Evolutionary conservation across 2,797 vertebrate genomes (phyloP), one percentile per base, ranked within the genome.

Genomic region (Falco concolor): DNA sequence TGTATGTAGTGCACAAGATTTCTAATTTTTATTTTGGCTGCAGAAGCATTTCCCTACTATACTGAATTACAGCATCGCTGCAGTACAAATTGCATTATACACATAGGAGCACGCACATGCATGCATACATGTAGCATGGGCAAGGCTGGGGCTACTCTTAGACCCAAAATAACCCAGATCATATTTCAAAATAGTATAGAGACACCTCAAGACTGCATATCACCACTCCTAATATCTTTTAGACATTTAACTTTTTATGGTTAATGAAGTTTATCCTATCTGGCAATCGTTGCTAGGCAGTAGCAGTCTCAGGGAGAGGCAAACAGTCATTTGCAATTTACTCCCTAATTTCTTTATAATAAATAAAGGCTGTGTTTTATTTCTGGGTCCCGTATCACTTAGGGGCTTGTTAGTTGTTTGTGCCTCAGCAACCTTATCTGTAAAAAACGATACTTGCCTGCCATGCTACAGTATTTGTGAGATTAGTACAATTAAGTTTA

Each of bases 321-420:
- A 96, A 94, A 96, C 56, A 95, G 78, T 84, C 54, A 95, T 94
- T 91, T 96, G 69, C 61, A 96, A 96, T 85, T 96, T 96, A 86
- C 30, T 94, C 53, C 7, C 22, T 94, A 69, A 92, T 93, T 92
- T 75, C 89, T 89, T 92, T 34, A 65, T 63, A 78, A 94, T 83
- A 96, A 95, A 91, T 70, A 83, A 92, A 81, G 68, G 50, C 38
- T 69, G 57, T 36, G 22, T 19, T 92, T 94, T 78, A 87, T 81
- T 92, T 89, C 91, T 95, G 65, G 12, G 25, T 84, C 72, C 70
- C 77, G 28, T 36, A 56, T 84, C 64, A 87, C 74, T 36, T 30
- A 32, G 27, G 36, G 60, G 13, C 38, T 50, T 22, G 12, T 61
- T 82, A 76, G 76, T 74, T 85, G 30, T 65, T 77, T 78, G 80